Percentiles rank a stretch among this genome's conserved stretches.
Conservation (phyloP, 35 echinoderm and acorn worm genomes). For the Diadema setosum region DNA sequence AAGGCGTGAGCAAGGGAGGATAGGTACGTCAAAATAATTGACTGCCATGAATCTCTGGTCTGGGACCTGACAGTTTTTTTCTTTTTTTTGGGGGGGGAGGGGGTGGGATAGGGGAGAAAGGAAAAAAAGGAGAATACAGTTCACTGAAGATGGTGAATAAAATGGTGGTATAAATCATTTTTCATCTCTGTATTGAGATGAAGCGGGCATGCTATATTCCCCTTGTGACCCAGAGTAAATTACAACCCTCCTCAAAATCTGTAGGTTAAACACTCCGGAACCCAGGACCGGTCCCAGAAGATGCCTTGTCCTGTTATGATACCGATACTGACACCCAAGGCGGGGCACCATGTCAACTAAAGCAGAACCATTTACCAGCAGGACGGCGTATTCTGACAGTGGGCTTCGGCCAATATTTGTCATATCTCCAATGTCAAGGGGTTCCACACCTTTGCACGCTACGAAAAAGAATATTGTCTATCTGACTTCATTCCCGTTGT, state of each 20-base stretch:
- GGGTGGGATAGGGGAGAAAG: not conserved
- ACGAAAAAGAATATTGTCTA: not conserved
- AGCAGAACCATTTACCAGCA: not conserved
- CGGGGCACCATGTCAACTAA: not conserved
- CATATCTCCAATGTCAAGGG: not conserved
- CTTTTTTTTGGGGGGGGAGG: no score
- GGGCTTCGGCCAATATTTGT: not conserved
- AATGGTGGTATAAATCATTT: not conserved
- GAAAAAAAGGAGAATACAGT: not conserved
- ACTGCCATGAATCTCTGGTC: no score
- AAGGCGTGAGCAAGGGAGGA: not conserved
- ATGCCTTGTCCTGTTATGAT: not conserved
- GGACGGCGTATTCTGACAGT: not conserved
- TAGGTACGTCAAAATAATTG: not conserved
- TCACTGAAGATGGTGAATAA: not conserved
- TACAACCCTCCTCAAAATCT: not conserved
- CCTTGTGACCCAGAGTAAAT: not conserved
- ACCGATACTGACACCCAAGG: not conserved
- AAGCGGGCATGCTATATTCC: not conserved
- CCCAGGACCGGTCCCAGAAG: no score
- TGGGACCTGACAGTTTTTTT: no score
- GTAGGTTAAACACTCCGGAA: not conserved
- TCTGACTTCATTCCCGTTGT: not conserved
- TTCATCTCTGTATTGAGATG: not conserved
- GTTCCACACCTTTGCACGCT: not conserved